Evolutionary conservation across 2,888 invertebrate species (phyloP).

Genomic region (Agrilus biguttatus): DNA sequence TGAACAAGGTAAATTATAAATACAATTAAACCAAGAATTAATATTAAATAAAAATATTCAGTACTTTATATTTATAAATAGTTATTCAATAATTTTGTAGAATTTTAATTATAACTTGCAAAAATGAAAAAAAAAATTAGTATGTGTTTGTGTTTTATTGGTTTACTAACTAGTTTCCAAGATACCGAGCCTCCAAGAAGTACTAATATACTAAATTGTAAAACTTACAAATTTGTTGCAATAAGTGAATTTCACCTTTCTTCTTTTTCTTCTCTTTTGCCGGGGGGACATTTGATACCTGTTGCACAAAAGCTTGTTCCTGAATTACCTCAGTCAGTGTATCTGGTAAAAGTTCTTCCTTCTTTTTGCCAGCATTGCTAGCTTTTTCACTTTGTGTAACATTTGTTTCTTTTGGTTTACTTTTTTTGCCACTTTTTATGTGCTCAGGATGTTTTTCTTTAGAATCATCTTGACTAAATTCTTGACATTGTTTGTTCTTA

Average conservation of each 20-base stretch:
- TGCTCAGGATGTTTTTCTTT: constrained; percentile 3
- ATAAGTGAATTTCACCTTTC: constrained; percentile 38
- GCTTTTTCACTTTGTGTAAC: constrained; percentile 1
- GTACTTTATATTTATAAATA: too few relatives aligned
- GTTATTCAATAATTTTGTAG: too few relatives aligned
- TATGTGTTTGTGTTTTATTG: too few relatives aligned
- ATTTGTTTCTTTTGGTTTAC: constrained; percentile 4
- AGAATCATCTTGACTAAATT: not conserved
- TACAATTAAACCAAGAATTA: too few relatives aligned
- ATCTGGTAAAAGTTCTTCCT: not conserved
- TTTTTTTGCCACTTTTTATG: constrained; percentile 7
- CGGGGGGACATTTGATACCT: constrained; percentile 11
- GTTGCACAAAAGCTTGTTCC: constrained; percentile 4
- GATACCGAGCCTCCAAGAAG: too few relatives aligned
- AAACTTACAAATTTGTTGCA: constrained; percentile 38
- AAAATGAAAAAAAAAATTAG: too few relatives aligned
- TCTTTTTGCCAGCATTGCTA: constrained; percentile 3
- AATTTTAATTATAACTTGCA: too few relatives aligned
- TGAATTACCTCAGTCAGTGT: constrained; percentile 2
- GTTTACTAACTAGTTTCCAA: too few relatives aligned
- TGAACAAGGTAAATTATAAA: too few relatives aligned
- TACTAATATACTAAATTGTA: not conserved
- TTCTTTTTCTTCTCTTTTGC: constrained; percentile 39
- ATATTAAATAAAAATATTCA: too few relatives aligned
- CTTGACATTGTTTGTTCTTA: constrained; percentile 17